Conservation (phyloP, 2,113 vertebrate genomes). For the Heloderma charlesbogerti region DNA sequence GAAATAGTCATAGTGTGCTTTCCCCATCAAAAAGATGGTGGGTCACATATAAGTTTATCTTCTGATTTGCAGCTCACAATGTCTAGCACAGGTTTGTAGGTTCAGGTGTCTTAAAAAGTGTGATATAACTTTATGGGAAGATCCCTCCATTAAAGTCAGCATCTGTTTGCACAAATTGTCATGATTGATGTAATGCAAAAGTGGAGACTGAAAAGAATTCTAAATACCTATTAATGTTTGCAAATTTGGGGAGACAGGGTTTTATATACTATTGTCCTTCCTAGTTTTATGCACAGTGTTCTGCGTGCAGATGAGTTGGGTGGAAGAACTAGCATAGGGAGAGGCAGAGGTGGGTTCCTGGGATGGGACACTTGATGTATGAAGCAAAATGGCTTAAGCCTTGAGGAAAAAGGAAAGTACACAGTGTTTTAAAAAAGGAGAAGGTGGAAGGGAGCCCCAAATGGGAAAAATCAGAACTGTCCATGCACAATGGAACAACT, state of each 20-base stretch:
- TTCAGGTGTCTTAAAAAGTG: neutral
- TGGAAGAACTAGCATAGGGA: too few species aligned
- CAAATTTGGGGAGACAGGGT: neutral
- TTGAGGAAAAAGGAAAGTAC: neutral
- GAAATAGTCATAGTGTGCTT: neutral
- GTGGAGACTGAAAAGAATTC: neutral
- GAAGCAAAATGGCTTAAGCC: neutral
- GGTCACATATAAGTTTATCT: neutral
- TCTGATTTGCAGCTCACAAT: neutral
- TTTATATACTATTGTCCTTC: neutral
- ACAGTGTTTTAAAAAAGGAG: neutral
- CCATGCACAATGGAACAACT: neutral
- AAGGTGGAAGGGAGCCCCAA: too few species aligned
- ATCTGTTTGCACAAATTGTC: neutral
- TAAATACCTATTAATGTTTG: neutral
- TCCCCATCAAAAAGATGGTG: neutral
- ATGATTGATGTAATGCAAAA: neutral
- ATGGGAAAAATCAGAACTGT: neutral
- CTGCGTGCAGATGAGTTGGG: neutral
- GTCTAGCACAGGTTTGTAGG: neutral
- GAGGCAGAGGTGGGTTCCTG: neutral
- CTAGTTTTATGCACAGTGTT: neutral
- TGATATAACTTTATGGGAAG: neutral
- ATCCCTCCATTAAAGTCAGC: neutral
- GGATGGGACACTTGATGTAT: neutral